Percentiles rank a stretch among this genome's conserved stretches.
Conservation (phyloP, 2,113 vertebrate species). For the Naja naja region DNA sequence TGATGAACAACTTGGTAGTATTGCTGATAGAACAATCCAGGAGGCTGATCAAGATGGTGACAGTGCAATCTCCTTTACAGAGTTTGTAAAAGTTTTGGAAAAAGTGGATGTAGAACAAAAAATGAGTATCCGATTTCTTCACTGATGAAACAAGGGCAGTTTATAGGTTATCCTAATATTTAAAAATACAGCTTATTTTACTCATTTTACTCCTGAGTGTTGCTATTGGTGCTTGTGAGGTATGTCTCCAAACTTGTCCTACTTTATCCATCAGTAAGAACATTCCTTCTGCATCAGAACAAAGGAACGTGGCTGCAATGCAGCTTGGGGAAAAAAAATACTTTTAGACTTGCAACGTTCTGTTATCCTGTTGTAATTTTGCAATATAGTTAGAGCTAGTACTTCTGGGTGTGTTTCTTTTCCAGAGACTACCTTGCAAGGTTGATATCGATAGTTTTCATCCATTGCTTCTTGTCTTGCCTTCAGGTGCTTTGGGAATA, state of each 20-base stretch:
- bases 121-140: constrained; percentile 99
- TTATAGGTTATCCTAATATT: constrained; percentile 58
- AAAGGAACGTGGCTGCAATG: constrained; percentile 62
- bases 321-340: too few relatives aligned
- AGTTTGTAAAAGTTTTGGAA: constrained; percentile 97
- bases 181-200: constrained; percentile 69
- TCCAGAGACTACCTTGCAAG: too few relatives aligned
- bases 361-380: too few relatives aligned
- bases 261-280: constrained; percentile 60
- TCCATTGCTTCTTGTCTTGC: not conserved
- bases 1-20: constrained; percentile 95
- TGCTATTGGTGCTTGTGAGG: constrained; percentile 66
- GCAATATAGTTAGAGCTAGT: too few relatives aligned
- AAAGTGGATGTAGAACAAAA: constrained; percentile 99
- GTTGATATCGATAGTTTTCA: not conserved
- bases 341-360: too few relatives aligned
- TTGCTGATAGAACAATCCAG: constrained; percentile 97
- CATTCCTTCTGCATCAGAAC: constrained; percentile 68
- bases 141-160: constrained; percentile 74
- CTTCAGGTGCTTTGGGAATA: not conserved
- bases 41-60: constrained; percentile 96
- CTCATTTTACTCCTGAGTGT: constrained; percentile 54
- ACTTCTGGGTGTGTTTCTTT: too few relatives aligned
- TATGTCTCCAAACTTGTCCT: constrained; percentile 49
- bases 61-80: constrained; percentile 90